These are phyloP conservation scores for Adoxophyes honmai DNA, from an alignment of 1,140 invertebrate species.

Conservation along the genomic window DNA sequence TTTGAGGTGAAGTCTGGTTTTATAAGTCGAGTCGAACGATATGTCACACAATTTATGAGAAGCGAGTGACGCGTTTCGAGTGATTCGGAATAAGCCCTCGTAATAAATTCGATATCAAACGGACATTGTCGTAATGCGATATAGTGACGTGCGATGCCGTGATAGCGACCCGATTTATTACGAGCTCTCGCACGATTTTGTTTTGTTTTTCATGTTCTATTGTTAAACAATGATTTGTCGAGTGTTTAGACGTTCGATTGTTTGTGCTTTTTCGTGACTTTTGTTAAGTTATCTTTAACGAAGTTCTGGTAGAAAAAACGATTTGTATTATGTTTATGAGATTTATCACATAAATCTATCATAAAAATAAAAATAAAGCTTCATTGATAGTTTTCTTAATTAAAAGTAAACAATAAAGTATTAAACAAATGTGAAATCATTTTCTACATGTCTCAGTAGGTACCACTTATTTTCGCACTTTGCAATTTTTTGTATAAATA, in stretches of 20 bases:
- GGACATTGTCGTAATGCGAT: conserved; percentile 55
- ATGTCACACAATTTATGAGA: conserved; percentile 63
- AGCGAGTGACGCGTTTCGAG: conserved; percentile 49
- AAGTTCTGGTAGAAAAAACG: too few relatives aligned
- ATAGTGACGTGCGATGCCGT: conserved; percentile 42
- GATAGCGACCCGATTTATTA: conserved; percentile 49
- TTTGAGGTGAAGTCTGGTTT: background rate
- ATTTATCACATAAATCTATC: too few relatives aligned
- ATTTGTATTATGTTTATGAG: too few relatives aligned
- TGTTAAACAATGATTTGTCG: conserved; percentile 5
- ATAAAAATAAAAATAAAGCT: too few relatives aligned
- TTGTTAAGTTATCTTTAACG: too few relatives aligned
- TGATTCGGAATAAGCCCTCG: conserved; percentile 47
- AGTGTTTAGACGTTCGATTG: background rate
- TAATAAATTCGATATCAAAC: conserved; percentile 58
- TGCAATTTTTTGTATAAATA: too few relatives aligned
- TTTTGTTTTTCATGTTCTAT: conserved; percentile 24
- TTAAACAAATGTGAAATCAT: too few relatives aligned
- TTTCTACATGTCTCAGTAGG: too few relatives aligned
- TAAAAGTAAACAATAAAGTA: too few relatives aligned
- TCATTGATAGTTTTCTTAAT: too few relatives aligned
- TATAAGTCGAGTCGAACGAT: conserved; percentile 36
- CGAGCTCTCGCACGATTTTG: conserved; percentile 24
- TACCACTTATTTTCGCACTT: too few relatives aligned
- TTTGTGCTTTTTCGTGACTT: background rate